Percentiles rank a stretch among this genome's conserved stretches.
These are phyloP conservation scores for Pegoplata infirma DNA, from an alignment of 2,888 invertebrate genomes.

Conservation along the genomic window DNA sequence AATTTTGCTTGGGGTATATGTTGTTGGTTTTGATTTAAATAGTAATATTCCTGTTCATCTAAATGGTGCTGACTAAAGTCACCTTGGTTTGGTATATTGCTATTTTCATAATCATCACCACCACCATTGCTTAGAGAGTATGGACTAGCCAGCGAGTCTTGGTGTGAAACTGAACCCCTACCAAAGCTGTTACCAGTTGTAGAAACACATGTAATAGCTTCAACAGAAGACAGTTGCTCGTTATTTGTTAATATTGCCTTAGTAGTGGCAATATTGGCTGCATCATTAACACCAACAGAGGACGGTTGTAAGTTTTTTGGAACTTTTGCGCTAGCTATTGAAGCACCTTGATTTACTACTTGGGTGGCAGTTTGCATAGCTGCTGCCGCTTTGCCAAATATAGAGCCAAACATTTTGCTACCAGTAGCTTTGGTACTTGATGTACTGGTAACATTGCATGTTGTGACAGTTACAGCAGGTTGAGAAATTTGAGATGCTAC, in stretches of 20 bases:
- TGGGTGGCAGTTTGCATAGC: slow-evolving; percentile 75
- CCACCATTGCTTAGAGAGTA: slow-evolving; percentile 50
- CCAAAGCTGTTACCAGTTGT: slow-evolving; percentile 26
- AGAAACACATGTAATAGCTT: slow-evolving; percentile 32
- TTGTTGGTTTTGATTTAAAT: slow-evolving; percentile 65
- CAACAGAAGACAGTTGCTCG: slow-evolving; percentile 14
- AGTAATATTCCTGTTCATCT: slow-evolving; percentile 63
- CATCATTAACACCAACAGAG: too few relatives aligned
- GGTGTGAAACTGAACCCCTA: slow-evolving; percentile 46
- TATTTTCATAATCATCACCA: slow-evolving; percentile 71
- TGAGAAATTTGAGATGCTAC: slow-evolving; percentile 61
- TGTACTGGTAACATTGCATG: not conserved
- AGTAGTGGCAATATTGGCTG: slow-evolving; percentile 10
- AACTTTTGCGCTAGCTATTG: slow-evolving; percentile 70
- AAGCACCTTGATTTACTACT: slow-evolving; percentile 73
- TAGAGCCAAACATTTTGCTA: slow-evolving; percentile 73
- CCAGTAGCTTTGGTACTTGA: slow-evolving; percentile 25
- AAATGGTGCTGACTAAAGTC: slow-evolving; percentile 46
- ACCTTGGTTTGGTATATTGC: slow-evolving; percentile 61
- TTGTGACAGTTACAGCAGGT: slow-evolving; percentile 48
- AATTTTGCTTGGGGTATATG: slow-evolving; percentile 62
- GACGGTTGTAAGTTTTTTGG: slow-evolving; percentile 65
- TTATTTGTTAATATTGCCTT: not conserved
- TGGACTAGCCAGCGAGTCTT: slow-evolving; percentile 56
- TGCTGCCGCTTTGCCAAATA: slow-evolving; percentile 75